Evolutionary conservation across 2,797 vertebrate species (phyloP).

Genomic region (Paratrypauchen microcephalus): DNA sequence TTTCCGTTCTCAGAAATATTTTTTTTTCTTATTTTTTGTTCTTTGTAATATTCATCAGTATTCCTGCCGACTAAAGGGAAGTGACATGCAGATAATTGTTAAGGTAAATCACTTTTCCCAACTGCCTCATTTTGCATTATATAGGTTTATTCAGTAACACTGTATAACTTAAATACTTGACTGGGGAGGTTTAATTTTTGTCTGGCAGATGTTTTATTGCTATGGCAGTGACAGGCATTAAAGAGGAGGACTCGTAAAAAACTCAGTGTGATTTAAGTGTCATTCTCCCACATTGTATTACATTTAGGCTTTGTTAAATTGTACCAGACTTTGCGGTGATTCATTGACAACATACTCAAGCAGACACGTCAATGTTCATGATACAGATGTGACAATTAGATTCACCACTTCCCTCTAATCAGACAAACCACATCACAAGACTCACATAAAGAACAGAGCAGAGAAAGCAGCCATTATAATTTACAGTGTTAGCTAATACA

Average conservation of each 20-base stretch:
- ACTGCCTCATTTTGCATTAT: slow-evolving; percentile 13
- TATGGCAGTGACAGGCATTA: slow-evolving; percentile 27
- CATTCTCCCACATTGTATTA: slow-evolving; percentile 49
- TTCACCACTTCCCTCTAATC: slow-evolving; percentile 13
- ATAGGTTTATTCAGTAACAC: slow-evolving; percentile 27
- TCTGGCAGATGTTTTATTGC: slow-evolving; percentile 47
- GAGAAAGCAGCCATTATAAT: slow-evolving; percentile 12
- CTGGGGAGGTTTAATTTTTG: slow-evolving; percentile 37
- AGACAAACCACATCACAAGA: slow-evolving; percentile 19
- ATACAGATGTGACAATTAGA: slow-evolving; percentile 37
- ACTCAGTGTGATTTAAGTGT: slow-evolving; percentile 43
- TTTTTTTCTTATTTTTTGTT: background rate
- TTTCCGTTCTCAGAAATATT: background rate
- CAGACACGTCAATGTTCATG: slow-evolving; percentile 34
- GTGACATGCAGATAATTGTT: slow-evolving; percentile 24
- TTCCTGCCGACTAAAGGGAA: slow-evolving; percentile 5
- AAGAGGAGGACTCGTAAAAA: slow-evolving; percentile 58
- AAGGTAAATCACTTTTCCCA: slow-evolving; percentile 18
- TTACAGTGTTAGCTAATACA: slow-evolving; percentile 4
- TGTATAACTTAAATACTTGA: slow-evolving; percentile 21
- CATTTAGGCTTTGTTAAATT: slow-evolving; percentile 62
- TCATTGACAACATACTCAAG: slow-evolving; percentile 41
- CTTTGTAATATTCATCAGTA: slow-evolving; percentile 1
- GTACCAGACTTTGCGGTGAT: slow-evolving; percentile 37
- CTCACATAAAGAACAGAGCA: background rate